A percentile compares a stretch with the other conserved stretches of the same genome.
phyloP scores from a whole-genome alignment of 1,140 invertebrate species.

The Brachionus koreanus region DNA sequence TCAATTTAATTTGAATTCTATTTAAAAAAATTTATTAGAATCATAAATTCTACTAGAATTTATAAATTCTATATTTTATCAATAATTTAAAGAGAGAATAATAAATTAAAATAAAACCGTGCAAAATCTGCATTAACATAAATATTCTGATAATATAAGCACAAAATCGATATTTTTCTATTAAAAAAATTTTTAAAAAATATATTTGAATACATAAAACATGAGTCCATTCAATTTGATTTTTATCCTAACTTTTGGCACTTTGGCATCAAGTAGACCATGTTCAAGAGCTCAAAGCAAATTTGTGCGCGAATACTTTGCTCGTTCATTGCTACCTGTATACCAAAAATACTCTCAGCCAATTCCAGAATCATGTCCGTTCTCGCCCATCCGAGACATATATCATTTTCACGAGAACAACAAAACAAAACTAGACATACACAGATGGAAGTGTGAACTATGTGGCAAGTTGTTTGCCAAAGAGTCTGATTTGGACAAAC shows the following conservation, averaged over 20 bases:
- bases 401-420: constrained; percentile 41
- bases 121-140: not conserved
- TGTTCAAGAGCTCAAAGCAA: constrained; percentile 29
- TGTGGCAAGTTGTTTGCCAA: constrained; percentile 17
- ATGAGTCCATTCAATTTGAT: not conserved
- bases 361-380: constrained; percentile 5
- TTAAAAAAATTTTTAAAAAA: not conserved
- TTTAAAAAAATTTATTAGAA: no score
- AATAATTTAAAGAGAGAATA: no score
- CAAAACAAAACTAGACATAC: constrained; percentile 28
- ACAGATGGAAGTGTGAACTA: constrained; percentile 32
- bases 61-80: no score
- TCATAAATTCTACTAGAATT: no score
- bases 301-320: constrained; percentile 42
- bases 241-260: not conserved
- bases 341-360: constrained; percentile 9
- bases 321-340: not conserved
- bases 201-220: not conserved
- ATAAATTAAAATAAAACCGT: not conserved
- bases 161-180: not conserved
- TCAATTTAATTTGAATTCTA: no score
- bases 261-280: not conserved
- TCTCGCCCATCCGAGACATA: constrained; percentile 1
- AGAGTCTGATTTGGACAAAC: constrained; percentile 26
- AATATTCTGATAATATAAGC: not conserved